phyloP scores from a whole-genome alignment of 1,140 invertebrate species.

The Bradysia coprophila region DNA sequence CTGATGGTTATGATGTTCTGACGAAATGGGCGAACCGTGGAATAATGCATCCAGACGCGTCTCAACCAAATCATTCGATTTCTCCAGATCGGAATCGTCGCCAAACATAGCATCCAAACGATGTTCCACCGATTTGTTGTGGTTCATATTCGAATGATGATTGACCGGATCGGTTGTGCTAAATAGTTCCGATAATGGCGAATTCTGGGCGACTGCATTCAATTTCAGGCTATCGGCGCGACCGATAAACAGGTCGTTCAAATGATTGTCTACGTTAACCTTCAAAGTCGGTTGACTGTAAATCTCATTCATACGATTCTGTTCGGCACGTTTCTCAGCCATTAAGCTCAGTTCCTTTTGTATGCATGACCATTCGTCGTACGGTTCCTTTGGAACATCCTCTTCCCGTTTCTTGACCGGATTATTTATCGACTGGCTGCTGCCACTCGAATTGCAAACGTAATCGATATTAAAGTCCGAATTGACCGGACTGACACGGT shows the following conservation, averaged over 20 bases:
- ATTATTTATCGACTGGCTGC: too few species aligned
- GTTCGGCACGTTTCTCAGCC: slow-evolving; percentile 5
- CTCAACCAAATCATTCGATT: slow-evolving; percentile 16
- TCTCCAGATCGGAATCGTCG: slow-evolving; percentile 19
- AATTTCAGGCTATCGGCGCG: background rate
- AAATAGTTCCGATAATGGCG: slow-evolving; percentile 3
- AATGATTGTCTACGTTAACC: slow-evolving; percentile 1
- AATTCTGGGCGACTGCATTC: background rate
- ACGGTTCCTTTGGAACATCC: slow-evolving; percentile 20
- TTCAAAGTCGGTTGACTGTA: background rate
- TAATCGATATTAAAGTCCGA: slow-evolving; percentile 1
- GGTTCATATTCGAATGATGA: background rate
- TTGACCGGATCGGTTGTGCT: slow-evolving; percentile 7
- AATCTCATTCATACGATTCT: background rate
- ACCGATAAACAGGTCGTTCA: background rate
- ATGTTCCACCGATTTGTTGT: slow-evolving; percentile 6
- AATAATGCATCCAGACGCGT: slow-evolving; percentile 21
- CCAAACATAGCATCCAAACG: slow-evolving; percentile 23
- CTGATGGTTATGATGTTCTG: background rate
- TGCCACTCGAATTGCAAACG: background rate
- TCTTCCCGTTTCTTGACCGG: background rate
- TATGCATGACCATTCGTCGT: slow-evolving; percentile 49
- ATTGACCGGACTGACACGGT: background rate
- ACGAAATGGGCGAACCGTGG: slow-evolving; percentile 13
- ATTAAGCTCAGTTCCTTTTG: slow-evolving; percentile 37